Base-by-base conservation (phyloP, 2,888 invertebrate species). In the Catocala nupta region DNA sequence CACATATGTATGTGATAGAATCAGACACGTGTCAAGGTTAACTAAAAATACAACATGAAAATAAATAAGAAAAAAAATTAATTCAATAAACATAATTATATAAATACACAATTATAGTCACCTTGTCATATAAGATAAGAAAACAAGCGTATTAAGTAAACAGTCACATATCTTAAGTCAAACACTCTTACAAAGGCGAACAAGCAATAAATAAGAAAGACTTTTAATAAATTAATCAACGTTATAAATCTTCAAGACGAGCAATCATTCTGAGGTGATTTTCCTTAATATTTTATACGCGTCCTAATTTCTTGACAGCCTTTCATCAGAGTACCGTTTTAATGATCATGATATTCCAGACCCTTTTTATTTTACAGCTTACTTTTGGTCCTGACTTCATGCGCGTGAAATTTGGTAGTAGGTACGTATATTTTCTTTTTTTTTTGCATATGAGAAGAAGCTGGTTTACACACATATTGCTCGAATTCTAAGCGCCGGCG, bases 241-340 rank as follows among this genome's bases (percentile, higher is more conserved):
- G 25, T 34, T 52, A 52, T 39, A 8, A 39, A 39, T 39, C 36
- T 59, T 59, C 6, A 44, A 51, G 53, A 73, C 49, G 36, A 45
- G 11, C 33, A 48, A 59, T 74, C 64, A 64, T 66, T 77, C 59
- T 51, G 44, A 53, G 12, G 43, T 77, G 58, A 73, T 73, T 52
- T 62, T 39, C 36, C 59, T 71, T 52, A 61, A 59, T 65, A 59
- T 49, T 68, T 75, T 66, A 63, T 68, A 55, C 55, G 44, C 55
- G 39, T 49, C 34, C 59, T 53, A 55, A 71, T 65, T 43, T 55
- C 57, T 54, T 67, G 77, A 59, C 56, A 59, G 63, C 44, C 65
- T 64, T 74, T 53, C 65, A 49, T 63, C 55, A 61, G 49, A 58
- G 74, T 77, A 77, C 77, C 75, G 75, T 71, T 52, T 48, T 77